Conservation (phyloP, 1,140 invertebrate genomes). For the Sycophaga agraensis region DNA sequence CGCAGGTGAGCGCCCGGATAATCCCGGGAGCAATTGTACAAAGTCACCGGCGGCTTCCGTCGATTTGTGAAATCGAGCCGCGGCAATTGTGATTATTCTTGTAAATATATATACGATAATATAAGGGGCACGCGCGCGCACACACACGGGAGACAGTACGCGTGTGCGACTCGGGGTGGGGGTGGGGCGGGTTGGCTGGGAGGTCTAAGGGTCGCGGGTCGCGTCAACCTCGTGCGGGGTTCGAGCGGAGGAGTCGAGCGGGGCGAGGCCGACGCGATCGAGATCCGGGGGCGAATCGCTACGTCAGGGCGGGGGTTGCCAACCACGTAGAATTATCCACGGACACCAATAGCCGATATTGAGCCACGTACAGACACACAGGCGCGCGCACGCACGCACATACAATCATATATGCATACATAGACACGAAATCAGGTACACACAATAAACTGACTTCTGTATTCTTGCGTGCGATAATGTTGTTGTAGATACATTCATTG, state of each 20-base stretch:
- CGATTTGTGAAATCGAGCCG: conserved; percentile 16
- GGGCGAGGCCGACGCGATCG: conserved; percentile 28
- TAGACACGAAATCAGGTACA: no score
- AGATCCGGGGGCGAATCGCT: conserved; percentile 34
- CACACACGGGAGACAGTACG: no score
- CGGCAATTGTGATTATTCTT: conserved; percentile 23
- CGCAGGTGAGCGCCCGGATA: no score
- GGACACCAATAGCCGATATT: no score
- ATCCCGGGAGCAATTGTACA: conserved; percentile 16
- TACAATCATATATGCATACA: no score
- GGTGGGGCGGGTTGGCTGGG: not conserved
- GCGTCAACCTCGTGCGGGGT: not conserved
- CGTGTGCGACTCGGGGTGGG: no score
- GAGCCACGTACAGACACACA: not conserved
- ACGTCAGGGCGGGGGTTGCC: conserved; percentile 5
- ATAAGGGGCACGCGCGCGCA: not conserved
- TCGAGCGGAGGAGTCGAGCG: conserved; percentile 2
- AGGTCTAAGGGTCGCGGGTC: conserved; percentile 2
- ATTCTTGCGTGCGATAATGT: not conserved
- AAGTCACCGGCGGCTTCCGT: conserved; percentile 7
- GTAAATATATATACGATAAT: conserved; percentile 14
- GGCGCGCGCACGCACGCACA: not conserved
- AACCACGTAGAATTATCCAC: not conserved
- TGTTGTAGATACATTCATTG: not conserved
- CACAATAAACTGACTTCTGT: no score